Base-by-base conservation (phyloP, 1,140 invertebrate genomes). In the Pomacea maculata region DNA sequence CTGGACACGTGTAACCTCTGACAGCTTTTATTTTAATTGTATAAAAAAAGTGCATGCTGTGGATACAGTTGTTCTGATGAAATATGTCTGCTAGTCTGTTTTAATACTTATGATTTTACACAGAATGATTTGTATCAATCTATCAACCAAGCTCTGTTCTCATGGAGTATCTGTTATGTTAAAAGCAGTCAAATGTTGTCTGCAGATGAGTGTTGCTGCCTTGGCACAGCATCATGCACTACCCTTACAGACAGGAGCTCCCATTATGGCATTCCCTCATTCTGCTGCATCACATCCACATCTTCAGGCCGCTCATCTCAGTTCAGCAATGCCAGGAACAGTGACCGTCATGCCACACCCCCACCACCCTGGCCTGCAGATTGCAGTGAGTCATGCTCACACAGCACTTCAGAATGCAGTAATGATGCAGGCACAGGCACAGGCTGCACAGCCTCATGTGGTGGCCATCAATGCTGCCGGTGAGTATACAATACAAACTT, bases 331-430 rank as follows among this genome's bases (percentile, higher is more conserved):
- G 17, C 77, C 73, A 78, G 82, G 79, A 19, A 61, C 80, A 45
- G 61, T 82, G 25, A 68, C 80, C 25, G 6, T 57, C 70, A 81
- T 81, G 76, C 80, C 63, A 72, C 82, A 78, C 79, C 82, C 57
- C 8, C 78, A 73, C 19, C 70, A 80, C 78, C 78, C 78, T 10
- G 74, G 55, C 45, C 80, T 70, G 83, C 85, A 75, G 82, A 83
- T 84, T 34, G 83, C 85, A 19, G 78, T 86, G 74, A 80, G 78
- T 14, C 85, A 83, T 15, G 80, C 75, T 19, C 77, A 82, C 63
- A 76, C 77, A 19, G 68, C 76, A 21, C 21, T 80, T 9, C 77
- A 78, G 63, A 71, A 67, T 14, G 77, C 77, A 54, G 70, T 78
- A 54, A 67, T 71, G 65, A 78, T 78, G 77, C 77, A 78, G 76